A percentile compares a stretch with the other conserved stretches of the same genome.
Evolutionary conservation across 2,113 vertebrate species (phyloP).

Genomic region (Ceyx cyanopectus): DNA sequence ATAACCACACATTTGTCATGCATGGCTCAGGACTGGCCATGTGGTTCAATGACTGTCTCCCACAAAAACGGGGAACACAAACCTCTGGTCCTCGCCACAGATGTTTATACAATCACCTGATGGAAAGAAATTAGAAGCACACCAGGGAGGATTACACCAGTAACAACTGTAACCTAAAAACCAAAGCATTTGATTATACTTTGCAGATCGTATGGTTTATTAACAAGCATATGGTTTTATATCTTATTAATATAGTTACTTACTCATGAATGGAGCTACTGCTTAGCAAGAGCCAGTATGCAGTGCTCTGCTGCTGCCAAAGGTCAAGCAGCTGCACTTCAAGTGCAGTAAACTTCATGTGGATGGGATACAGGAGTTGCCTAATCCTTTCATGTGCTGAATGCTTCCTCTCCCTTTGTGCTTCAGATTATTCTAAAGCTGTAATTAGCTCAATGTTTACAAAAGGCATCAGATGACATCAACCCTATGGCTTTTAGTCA

Average conservation of each 20-base stretch:
- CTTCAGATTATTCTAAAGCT: not conserved
- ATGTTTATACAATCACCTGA: not conserved
- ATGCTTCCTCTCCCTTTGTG: not conserved
- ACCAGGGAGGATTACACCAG: not conserved
- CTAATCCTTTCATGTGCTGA: not conserved
- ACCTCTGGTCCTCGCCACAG: not conserved
- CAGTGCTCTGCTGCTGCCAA: not conserved
- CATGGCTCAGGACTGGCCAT: not conserved
- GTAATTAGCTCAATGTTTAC: not conserved
- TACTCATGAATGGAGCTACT: not conserved
- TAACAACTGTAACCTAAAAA: not conserved
- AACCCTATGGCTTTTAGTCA: constrained; percentile 42
- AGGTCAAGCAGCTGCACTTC: not conserved
- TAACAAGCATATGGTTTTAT: not conserved
- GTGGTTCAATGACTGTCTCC: rapidly evolving
- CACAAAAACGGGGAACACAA: not conserved
- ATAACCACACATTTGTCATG: not conserved
- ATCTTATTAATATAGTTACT: not conserved
- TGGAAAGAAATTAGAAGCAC: not conserved
- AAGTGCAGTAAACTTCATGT: not conserved
- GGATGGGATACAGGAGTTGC: not conserved
- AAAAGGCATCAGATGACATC: not conserved
- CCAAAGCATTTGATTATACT: not conserved
- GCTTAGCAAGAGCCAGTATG: not conserved
- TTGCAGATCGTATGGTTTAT: not conserved